phyloP scores from a whole-genome alignment of 2,888 invertebrate genomes.

The Itoplectis maculator region DNA sequence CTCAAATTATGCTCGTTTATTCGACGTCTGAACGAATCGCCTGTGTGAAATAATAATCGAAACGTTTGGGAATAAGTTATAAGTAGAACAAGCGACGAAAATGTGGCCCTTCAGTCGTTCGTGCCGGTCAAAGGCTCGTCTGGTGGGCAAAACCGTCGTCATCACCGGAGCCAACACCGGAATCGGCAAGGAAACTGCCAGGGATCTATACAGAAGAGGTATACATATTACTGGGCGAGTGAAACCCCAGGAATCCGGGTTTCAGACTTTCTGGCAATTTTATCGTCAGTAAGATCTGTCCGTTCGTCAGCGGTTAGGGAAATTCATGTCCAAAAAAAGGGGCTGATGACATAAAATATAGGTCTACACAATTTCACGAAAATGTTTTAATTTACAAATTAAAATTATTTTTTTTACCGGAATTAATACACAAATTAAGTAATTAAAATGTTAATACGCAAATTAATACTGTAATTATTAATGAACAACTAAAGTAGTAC shows the following conservation, averaged over 20 bases:
- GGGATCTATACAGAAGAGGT: constrained; percentile 82
- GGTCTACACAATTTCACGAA: too few species aligned
- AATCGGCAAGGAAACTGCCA: constrained; percentile 81
- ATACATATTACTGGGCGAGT: constrained; percentile 18
- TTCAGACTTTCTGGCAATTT: background rate
- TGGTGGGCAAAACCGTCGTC: constrained; percentile 79
- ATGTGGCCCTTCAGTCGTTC: constrained; percentile 78
- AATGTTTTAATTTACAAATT: too few species aligned
- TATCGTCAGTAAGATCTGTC: too few species aligned
- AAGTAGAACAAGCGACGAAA: background rate
- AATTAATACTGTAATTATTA: too few species aligned
- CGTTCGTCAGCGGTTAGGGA: too few species aligned
- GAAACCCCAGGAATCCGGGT: background rate
- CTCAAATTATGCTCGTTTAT: background rate
- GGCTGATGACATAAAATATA: too few species aligned
- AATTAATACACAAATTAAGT: too few species aligned
- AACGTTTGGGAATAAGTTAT: background rate
- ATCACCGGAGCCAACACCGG: constrained; percentile 84
- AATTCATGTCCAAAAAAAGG: too few species aligned
- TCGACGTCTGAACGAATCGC: background rate
- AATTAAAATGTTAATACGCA: too few species aligned
- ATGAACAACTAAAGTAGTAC: too few species aligned
- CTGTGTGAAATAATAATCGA: background rate
- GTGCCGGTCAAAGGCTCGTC: constrained; percentile 84
- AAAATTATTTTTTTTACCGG: too few species aligned